Evolutionary conservation across 1,140 invertebrate genomes (phyloP).

Genomic region (Samia ricini): DNA sequence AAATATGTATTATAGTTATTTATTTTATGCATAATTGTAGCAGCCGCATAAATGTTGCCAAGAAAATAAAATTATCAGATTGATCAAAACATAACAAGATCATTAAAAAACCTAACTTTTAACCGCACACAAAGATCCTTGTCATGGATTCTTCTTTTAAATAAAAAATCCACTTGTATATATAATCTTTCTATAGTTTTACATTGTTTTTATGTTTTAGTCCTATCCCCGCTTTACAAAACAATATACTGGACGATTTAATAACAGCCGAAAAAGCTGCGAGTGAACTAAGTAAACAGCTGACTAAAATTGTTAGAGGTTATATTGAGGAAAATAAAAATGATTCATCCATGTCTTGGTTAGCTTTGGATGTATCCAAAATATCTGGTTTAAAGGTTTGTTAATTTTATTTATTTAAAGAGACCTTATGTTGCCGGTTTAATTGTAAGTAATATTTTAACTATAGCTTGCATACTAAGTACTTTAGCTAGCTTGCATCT

Average conservation of each 20-base stretch:
- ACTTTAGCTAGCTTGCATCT: too few relatives aligned
- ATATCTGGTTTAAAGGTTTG: constrained; percentile 63
- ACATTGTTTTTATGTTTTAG: constrained; percentile 34
- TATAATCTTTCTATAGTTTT: not conserved
- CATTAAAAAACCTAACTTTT: too few relatives aligned
- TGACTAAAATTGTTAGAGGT: constrained; percentile 41
- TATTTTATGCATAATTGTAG: too few relatives aligned
- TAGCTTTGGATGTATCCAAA: constrained; percentile 61
- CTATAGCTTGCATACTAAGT: too few relatives aligned
- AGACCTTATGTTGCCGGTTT: too few relatives aligned
- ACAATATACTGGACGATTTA: constrained; percentile 40
- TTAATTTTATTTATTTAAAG: not conserved
- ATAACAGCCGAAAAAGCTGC: constrained; percentile 43
- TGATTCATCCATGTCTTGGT: constrained; percentile 52
- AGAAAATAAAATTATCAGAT: too few relatives aligned
- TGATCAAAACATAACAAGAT: too few relatives aligned
- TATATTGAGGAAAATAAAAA: constrained; percentile 43
- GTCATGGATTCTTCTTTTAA: too few relatives aligned
- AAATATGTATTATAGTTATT: too few relatives aligned
- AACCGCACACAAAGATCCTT: too few relatives aligned
- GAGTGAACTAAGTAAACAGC: constrained; percentile 43
- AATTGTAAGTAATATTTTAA: too few relatives aligned
- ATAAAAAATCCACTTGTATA: not conserved
- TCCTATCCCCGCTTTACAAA: constrained; percentile 42
- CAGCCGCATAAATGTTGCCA: too few relatives aligned